A percentile compares a stretch with the other conserved stretches of the same genome.
phyloP scores from a whole-genome alignment of 2,888 invertebrate genomes.

The Chrysolina haemoptera region DNA sequence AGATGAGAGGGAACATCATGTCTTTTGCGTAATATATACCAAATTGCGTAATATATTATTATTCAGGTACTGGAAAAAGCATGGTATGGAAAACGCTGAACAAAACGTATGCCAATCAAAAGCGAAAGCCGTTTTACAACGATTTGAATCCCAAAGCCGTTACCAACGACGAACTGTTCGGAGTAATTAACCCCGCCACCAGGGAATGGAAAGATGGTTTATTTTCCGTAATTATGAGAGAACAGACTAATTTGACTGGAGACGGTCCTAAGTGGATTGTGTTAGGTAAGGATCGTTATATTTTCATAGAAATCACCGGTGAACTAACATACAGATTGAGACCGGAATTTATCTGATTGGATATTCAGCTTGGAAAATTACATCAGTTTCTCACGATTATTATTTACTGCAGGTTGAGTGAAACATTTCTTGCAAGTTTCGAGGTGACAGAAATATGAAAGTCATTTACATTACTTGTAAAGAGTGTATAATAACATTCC shows the following conservation, averaged over 20 bases:
- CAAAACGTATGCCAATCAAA: slow-evolving; percentile 86
- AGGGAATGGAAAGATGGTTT: slow-evolving; percentile 77
- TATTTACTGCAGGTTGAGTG: neutral
- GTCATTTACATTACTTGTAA: too few relatives aligned
- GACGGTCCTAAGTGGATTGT: slow-evolving; percentile 92
- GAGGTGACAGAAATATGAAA: neutral
- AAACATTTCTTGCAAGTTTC: neutral
- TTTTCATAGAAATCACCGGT: neutral
- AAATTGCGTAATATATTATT: too few relatives aligned
- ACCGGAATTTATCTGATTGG: neutral
- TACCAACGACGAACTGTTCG: slow-evolving; percentile 95
- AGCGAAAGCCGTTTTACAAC: slow-evolving; percentile 86
- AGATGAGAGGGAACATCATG: too few relatives aligned
- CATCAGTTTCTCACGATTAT: neutral
- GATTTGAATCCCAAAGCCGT: slow-evolving; percentile 98
- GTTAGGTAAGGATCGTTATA: slow-evolving; percentile 40
- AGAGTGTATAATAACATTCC: too few relatives aligned
- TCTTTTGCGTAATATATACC: too few relatives aligned
- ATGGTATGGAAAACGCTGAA: slow-evolving; percentile 94
- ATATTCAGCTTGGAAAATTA: neutral
- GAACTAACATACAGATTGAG: neutral
- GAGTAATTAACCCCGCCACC: slow-evolving; percentile 93
- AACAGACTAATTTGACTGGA: slow-evolving; percentile 90
- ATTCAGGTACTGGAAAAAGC: slow-evolving; percentile 91
- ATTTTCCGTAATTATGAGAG: slow-evolving; percentile 93